phyloP scores from a whole-genome alignment of 1,140 invertebrate genomes.

The Coelopa frigida region DNA sequence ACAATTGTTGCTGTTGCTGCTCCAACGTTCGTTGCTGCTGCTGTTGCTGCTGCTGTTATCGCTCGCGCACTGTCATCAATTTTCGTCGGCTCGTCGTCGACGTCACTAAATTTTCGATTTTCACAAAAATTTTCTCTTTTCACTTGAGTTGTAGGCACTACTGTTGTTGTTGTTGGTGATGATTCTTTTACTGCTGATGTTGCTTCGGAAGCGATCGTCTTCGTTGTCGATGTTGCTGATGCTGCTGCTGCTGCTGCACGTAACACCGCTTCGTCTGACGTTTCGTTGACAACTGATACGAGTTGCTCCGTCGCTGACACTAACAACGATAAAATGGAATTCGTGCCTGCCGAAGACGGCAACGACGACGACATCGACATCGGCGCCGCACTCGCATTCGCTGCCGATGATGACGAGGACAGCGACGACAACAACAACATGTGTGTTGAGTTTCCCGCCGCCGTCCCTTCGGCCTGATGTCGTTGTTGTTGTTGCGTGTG shows the following conservation, averaged over 20 bases:
- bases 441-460: too few species aligned
- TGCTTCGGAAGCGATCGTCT: slow-evolving; percentile 2
- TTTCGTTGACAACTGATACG: slow-evolving; percentile 40
- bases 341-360: not conserved
- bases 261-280: slow-evolving; percentile 37
- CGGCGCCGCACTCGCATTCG: not conserved
- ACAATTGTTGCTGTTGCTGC: slow-evolving; percentile 14
- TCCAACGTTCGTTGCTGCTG: slow-evolving; percentile 11
- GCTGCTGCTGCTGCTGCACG: slow-evolving; percentile 16
- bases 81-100: not conserved
- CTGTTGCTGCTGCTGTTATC: slow-evolving; percentile 7
- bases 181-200: not conserved
- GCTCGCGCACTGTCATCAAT: too few species aligned
- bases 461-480: not conserved
- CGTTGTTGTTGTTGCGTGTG: slow-evolving; percentile 16
- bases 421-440: too few species aligned
- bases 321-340: slow-evolving; percentile 8
- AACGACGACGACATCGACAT: not conserved
- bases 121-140: too few species aligned
- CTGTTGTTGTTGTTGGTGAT: not conserved
- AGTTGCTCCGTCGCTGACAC: slow-evolving; percentile 8
- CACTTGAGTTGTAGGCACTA: too few species aligned
- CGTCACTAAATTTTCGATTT: not conserved
- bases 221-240: slow-evolving; percentile 13
- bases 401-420: too few species aligned